Percentiles rank a stretch among this genome's conserved stretches.
Conservation (phyloP, 2,113 vertebrate species). For the Peucedramus taeniatus region DNA sequence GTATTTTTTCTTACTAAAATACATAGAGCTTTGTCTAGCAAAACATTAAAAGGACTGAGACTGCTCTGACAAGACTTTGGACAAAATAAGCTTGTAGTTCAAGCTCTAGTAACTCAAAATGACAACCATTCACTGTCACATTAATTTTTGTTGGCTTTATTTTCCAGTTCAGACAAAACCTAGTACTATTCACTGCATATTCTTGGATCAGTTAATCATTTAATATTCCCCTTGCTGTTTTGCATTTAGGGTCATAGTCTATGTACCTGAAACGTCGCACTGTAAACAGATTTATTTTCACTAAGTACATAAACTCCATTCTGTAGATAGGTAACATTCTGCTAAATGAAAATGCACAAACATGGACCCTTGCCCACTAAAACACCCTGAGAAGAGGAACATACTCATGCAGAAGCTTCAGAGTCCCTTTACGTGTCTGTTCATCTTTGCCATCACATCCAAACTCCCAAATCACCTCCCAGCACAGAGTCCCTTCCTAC, state of each 20-base stretch:
- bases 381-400: background rate
- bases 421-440: background rate
- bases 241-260: background rate
- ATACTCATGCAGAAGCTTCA: background rate
- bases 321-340: background rate
- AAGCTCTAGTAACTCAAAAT: background rate
- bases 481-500: background rate
- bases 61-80: background rate
- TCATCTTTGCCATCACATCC: background rate
- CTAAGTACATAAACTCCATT: background rate
- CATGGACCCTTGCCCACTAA: background rate
- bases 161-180: background rate
- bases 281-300: background rate
- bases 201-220: constrained; percentile 29
- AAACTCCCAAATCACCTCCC: background rate
- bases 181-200: background rate
- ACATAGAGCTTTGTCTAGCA: background rate
- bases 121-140: background rate
- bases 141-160: background rate
- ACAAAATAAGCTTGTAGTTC: background rate
- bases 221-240: background rate
- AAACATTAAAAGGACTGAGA: background rate
- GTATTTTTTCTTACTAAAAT: background rate
- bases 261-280: background rate
- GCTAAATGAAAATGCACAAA: background rate